Base-by-base conservation (phyloP, 2,888 invertebrate genomes). In the Ichneumoninae sp. region DNA sequence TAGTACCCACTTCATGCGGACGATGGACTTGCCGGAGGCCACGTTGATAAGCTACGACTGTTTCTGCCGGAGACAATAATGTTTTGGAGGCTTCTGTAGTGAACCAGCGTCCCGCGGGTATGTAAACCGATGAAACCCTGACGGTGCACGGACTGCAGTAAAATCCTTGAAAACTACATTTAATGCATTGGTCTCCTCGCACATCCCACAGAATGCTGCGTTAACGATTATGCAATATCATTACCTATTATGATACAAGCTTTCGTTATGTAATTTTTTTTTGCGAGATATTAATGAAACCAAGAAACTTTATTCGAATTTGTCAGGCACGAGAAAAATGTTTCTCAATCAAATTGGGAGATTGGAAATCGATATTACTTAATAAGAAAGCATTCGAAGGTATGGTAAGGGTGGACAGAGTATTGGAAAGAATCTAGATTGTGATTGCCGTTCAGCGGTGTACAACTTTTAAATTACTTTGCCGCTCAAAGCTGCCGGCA, bases 1-100 rank as follows among this genome's bases (percentile, higher is more conserved):
- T 3, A 26, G 57, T 57, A 26, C 26, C 26, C 13, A 57, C 26
- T 57, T 26, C 57, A 10, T 57, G 57, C 57, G 57, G 13, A 22
- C 22, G 57, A 57, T 57, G 57, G 57, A 57, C 26, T 57, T 22
- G 16, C 44, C 26, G 57, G 10, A 57, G 26, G 57, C 26, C 10
- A 57, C 26, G 26, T 57, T 57, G 26, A 57, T 57, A 57, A 57
- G 57, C 57, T 57, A 26, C 26, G 26, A 26, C 22, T 57, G 57
- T 57, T 57, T 57, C 57, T 26, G 57, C 26, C 10, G 13, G 26
- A 57, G 26, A 57, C 22, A 57, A 57, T 57, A 57, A 57, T 22
- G 57, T 57, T 57, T 13, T 10, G 26, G 1, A 57, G 26, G 22
- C 13, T 57, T 22, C 57, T 26, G 4, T 26, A 57, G 26, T 26